phyloP scores from a whole-genome alignment of 2,113 vertebrate species.

The Neodontobutis hainanensis region DNA sequence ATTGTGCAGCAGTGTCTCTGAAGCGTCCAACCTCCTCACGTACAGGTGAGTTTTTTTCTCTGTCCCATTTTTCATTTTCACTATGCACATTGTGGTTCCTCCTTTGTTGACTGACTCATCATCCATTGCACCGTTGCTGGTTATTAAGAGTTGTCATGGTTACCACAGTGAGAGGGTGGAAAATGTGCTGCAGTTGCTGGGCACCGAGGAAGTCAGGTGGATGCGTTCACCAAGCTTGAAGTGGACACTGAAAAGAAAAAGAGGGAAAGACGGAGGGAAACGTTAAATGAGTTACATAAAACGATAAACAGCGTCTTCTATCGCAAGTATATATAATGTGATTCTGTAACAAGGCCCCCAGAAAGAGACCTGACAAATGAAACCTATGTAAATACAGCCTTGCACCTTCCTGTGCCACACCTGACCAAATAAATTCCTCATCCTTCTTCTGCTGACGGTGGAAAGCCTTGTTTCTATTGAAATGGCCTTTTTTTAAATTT shows the following conservation, averaged over 20 bases:
- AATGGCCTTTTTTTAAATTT: constrained; percentile 53
- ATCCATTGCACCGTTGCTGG: constrained; percentile 59
- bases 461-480: constrained; percentile 60
- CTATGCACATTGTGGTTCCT: constrained; percentile 31
- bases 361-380: constrained; percentile 16
- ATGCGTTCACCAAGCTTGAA: constrained; percentile 96
- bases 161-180: constrained; percentile 75
- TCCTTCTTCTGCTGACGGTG: constrained; percentile 67
- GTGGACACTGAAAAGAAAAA: constrained; percentile 88
- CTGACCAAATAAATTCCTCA: constrained; percentile 78
- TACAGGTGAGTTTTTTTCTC: constrained; percentile 27
- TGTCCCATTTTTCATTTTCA: constrained; percentile 45
- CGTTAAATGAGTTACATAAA: constrained; percentile 40
- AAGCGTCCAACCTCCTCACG: constrained; percentile 42
- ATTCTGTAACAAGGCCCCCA: constrained; percentile 4
- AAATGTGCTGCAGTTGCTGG: constrained; percentile 83
- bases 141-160: constrained; percentile 77
- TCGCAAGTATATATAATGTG: constrained; percentile 8
- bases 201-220: constrained; percentile 80
- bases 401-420: constrained; percentile 69
- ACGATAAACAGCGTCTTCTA: constrained; percentile 39
- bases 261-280: constrained; percentile 33
- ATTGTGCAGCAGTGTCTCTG: constrained; percentile 30
- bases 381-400: constrained; percentile 37
- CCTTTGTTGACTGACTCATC: constrained; percentile 74